Evolutionary conservation across 1,140 invertebrate species (phyloP), one percentile per base, ranked within the genome.

Genomic region (Diachasma alloeum): DNA sequence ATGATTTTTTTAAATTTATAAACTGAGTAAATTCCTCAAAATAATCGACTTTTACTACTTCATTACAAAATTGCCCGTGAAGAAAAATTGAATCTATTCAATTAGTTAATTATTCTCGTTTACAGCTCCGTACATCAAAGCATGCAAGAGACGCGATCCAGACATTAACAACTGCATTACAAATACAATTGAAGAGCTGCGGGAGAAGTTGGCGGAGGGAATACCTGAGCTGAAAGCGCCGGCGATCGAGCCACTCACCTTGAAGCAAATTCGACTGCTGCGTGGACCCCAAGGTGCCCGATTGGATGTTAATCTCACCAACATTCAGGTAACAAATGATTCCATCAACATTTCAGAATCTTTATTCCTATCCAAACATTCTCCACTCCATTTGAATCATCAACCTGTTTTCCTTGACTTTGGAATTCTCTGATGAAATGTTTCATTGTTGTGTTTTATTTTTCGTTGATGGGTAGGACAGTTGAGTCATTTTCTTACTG

Each of bases 171-270:
- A 89, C 74, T 94, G 94, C 81, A 93, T 94, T 70, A 90, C 90
- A 53, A 91, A 92, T 71, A 92, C 93, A 0, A 91, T 94, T 5
- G 91, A 94, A 42, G 85, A 89, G 24, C 82, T 94, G 4, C 88
- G 91, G 72, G 90, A 90, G 0, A 91, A 93, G 83, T 88, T 94
- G 66, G 86, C 87, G 5, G 83, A 89, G 84, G 94, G 94, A 76
- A 93, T 94, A 73, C 91, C 92, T 0, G 93, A 94, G 84, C 83
- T 94, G n/a, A 90, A 92, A 0, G 92, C 93, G 11, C 93, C 93
- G 0, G 84, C 91, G 0, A 91, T 94, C 4, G 94, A 94, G 76
- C 93, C 93, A 0, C 84, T 94, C 13, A 83, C 87, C 36, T 83
- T 94, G 19, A 91, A 93, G 6, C 91, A 93, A 77, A 91, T 93